These are phyloP conservation scores for Salvelinus alpinus DNA, from an alignment of 2,113 vertebrate species.

Conservation along the genomic window DNA sequence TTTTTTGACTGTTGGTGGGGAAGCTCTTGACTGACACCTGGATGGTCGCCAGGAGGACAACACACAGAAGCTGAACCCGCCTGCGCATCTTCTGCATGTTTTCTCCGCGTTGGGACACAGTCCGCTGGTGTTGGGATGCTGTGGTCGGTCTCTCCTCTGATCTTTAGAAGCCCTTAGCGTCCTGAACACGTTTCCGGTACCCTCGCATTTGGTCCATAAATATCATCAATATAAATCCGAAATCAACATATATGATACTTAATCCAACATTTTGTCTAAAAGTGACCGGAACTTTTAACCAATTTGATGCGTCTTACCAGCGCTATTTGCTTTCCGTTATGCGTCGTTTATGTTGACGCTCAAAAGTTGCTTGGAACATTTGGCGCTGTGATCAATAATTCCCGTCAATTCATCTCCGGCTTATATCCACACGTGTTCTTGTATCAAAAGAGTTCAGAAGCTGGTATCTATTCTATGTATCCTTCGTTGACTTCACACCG, in stretches of 20 bases:
- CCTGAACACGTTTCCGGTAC: neutral
- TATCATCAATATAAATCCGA: neutral
- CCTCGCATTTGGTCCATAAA: neutral
- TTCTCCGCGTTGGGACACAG: neutral
- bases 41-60: conserved; percentile 60
- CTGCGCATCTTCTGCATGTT: conserved; percentile 59
- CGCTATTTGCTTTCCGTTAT: neutral
- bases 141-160: neutral
- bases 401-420: neutral
- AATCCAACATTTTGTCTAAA: neutral
- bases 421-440: neutral
- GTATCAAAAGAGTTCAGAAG: too few species aligned
- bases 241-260: neutral
- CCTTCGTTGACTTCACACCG: too few species aligned
- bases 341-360: neutral
- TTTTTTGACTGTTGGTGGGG: conserved; percentile 60
- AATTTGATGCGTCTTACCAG: neutral
- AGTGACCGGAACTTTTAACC: neutral
- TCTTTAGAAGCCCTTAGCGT: neutral
- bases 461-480: too few species aligned
- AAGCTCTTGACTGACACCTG: conserved; percentile 63
- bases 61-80: conserved; percentile 58
- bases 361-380: neutral
- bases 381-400: neutral
- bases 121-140: neutral